Percentiles rank a stretch among this genome's conserved stretches.
These are phyloP conservation scores for Alitta virens DNA, from an alignment of 2,888 invertebrate genomes.

Conservation along the genomic window DNA sequence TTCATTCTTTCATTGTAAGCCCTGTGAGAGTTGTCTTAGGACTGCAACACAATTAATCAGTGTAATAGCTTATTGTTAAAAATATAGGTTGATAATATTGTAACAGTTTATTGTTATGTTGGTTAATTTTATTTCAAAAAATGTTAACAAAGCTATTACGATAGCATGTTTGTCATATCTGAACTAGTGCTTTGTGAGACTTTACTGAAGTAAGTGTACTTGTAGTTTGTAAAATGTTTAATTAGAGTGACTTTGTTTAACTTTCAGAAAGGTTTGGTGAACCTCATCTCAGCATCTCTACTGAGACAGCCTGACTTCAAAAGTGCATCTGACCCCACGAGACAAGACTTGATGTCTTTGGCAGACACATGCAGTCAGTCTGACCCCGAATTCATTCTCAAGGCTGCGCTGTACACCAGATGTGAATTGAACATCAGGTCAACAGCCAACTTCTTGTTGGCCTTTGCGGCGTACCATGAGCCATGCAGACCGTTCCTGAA, in stretches of 20 bases:
- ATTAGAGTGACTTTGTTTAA: background rate
- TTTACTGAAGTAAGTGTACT: too few species aligned
- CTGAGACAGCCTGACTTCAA: conserved; percentile 53
- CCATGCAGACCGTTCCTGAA: conserved; percentile 54
- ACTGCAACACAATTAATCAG: too few species aligned
- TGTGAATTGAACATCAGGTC: conserved; percentile 58
- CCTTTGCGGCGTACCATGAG: conserved; percentile 48
- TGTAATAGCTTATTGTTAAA: too few species aligned
- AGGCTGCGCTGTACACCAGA: conserved; percentile 58
- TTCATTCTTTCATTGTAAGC: too few species aligned
- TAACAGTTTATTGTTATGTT: too few species aligned
- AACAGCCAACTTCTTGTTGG: conserved; percentile 58
- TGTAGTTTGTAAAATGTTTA: background rate
- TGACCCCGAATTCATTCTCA: conserved; percentile 59
- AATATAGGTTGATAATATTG: too few species aligned
- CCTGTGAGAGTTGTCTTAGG: too few species aligned
- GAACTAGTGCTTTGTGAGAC: too few species aligned
- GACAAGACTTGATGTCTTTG: conserved; percentile 38
- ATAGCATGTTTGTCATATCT: too few species aligned
- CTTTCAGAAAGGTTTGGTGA: conserved; percentile 42
- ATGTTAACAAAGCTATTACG: background rate
- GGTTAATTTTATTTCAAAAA: too few species aligned
- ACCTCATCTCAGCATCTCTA: conserved; percentile 43
- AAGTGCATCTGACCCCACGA: conserved; percentile 35
- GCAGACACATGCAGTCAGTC: conserved; percentile 38